Evolutionary conservation across 2,888 invertebrate species (phyloP).

Genomic region (Phymatocera aterrima): DNA sequence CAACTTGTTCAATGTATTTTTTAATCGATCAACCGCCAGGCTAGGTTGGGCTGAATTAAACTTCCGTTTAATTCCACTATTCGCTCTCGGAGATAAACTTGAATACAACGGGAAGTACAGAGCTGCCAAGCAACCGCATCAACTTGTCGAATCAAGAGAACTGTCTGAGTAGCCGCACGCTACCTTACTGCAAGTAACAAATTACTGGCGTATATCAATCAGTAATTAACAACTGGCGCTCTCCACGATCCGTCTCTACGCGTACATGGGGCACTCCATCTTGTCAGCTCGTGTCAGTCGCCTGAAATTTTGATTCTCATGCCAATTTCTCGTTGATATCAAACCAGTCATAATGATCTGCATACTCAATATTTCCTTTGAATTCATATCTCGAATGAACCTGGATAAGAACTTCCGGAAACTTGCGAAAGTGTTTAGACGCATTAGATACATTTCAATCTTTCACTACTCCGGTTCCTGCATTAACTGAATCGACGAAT

Average conservation of each 20-base stretch:
- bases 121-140: constrained; percentile 19
- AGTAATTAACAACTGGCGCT: background rate
- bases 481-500: too few species aligned
- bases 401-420: too few species aligned
- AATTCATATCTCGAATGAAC: too few species aligned
- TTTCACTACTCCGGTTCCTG: too few species aligned
- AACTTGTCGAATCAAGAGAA: constrained; percentile 26
- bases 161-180: background rate
- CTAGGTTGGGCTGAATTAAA: background rate
- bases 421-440: too few species aligned
- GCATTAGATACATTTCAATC: too few species aligned
- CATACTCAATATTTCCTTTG: too few species aligned
- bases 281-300: background rate
- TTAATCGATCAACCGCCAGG: background rate
- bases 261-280: too few species aligned
- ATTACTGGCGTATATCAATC: constrained; percentile 22
- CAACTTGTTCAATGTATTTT: constrained; percentile 16
- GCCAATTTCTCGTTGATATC: too few species aligned
- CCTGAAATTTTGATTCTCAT: too few species aligned
- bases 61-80: constrained; percentile 20
- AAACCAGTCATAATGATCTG: too few species aligned
- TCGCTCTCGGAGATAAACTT: constrained; percentile 23
- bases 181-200: background rate
- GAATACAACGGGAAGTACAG: constrained; percentile 27
- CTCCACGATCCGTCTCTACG: background rate